Percentiles rank a stretch among this genome's conserved stretches.
phyloP scores from a whole-genome alignment of 23 tunicate genomes.

The Clavelina lepadiformis region DNA sequence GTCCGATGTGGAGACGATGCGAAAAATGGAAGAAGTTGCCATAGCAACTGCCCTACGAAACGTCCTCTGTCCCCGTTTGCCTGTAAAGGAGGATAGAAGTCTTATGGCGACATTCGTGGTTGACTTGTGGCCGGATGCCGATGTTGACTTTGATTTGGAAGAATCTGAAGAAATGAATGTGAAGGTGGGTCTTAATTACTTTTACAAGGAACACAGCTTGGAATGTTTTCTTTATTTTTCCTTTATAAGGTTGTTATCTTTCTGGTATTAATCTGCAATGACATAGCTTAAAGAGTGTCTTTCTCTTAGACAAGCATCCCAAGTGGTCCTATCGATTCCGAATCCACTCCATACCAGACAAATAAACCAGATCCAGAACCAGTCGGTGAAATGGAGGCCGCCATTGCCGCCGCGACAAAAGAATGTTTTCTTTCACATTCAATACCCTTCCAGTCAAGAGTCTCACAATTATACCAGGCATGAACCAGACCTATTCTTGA shows the following conservation, averaged over 20 bases:
- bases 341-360: constrained; percentile 39
- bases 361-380: constrained; percentile 38
- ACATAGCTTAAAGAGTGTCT: not conserved
- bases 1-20: constrained; percentile 74
- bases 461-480: constrained; percentile 60
- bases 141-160: constrained; percentile 62
- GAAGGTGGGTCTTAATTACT: constrained; percentile 11
- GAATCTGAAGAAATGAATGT: constrained; percentile 21
- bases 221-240: not conserved
- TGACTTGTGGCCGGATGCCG: constrained; percentile 76
- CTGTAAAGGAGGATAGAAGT: constrained; percentile 39
- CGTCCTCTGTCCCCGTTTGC: constrained; percentile 57
- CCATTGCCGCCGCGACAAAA: constrained; percentile 47
- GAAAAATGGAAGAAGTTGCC: constrained; percentile 84
- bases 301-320: constrained; percentile 20
- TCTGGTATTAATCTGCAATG: not conserved
- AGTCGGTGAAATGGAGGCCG: constrained; percentile 37
- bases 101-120: constrained; percentile 58
- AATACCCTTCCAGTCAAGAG: constrained; percentile 34
- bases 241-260: not conserved
- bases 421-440: constrained; percentile 52
- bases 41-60: constrained; percentile 69
- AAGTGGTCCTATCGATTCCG: constrained; percentile 32
- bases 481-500: not conserved
- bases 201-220: not conserved